Evolutionary conservation across 2,113 vertebrate genomes (phyloP).

Genomic region (Coptodon rendalli): DNA sequence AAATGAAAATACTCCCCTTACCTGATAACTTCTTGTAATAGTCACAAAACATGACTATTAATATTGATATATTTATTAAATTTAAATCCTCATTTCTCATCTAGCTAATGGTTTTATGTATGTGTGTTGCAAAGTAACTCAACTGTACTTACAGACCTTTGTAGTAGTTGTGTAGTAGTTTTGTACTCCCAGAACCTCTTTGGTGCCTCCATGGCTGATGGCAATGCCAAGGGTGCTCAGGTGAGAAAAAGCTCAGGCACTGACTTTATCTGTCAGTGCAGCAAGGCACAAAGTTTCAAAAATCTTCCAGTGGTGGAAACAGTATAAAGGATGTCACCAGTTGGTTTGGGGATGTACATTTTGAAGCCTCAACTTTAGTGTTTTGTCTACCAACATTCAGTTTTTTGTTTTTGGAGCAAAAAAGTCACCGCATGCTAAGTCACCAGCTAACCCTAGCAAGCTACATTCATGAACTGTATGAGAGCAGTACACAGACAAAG

Average conservation of each 20-base stretch:
- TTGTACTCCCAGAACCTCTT: background rate
- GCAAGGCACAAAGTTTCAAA: background rate
- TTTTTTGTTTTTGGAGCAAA: background rate
- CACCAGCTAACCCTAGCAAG: background rate
- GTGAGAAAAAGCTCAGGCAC: conserved; percentile 1
- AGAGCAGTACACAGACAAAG: background rate
- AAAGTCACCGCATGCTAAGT: background rate
- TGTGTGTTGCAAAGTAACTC: background rate
- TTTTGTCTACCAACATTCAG: background rate
- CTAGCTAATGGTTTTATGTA: background rate
- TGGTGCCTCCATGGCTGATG: background rate
- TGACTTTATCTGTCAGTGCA: conserved; percentile 14
- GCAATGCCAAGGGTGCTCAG: background rate
- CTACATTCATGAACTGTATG: background rate
- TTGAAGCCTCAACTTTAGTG: background rate
- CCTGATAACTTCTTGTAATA: background rate
- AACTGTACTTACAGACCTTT: background rate
- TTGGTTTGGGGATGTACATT: background rate
- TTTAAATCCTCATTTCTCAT: background rate
- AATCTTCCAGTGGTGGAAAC: background rate
- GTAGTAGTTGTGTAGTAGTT: background rate
- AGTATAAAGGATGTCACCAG: background rate
- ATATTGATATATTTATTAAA: background rate
- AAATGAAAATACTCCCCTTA: background rate
- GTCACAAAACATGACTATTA: background rate